Percentiles rank a stretch among this genome's conserved stretches.
Evolutionary conservation across 2,888 invertebrate genomes (phyloP).

Genomic region (Myopa testacea): DNA sequence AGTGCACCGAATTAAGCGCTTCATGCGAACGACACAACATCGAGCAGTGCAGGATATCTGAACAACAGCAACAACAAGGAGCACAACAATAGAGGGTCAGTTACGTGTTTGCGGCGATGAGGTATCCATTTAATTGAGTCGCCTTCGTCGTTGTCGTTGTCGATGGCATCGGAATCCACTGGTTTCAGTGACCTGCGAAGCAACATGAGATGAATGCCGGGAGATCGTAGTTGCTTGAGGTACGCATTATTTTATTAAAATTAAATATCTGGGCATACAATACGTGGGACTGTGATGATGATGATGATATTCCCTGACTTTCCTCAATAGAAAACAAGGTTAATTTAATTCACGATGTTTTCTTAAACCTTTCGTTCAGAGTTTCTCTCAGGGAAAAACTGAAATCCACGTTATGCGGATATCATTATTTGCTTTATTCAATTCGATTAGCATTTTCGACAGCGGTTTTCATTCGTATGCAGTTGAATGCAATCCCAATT

Average conservation of each 20-base stretch:
- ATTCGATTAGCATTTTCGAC: neutral
- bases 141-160: neutral
- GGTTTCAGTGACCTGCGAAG: neutral
- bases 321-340: no score
- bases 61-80: neutral
- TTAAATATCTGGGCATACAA: no score
- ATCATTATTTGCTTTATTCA: neutral
- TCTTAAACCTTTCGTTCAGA: no score
- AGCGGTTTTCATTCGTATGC: neutral
- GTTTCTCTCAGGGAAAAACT: no score
- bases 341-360: no score
- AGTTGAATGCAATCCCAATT: neutral
- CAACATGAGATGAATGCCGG: no score
- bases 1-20: neutral
- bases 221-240: no score
- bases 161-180: neutral
- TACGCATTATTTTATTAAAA: no score
- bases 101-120: neutral
- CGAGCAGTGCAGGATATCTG: neutral
- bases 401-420: no score
- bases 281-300: no score
- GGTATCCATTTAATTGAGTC: neutral
- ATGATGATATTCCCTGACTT: no score
- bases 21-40: neutral
- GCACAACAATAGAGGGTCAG: neutral